These are phyloP conservation scores for Cygnus buccinator DNA, from an alignment of 2,113 vertebrate species.

Conservation along the genomic window DNA sequence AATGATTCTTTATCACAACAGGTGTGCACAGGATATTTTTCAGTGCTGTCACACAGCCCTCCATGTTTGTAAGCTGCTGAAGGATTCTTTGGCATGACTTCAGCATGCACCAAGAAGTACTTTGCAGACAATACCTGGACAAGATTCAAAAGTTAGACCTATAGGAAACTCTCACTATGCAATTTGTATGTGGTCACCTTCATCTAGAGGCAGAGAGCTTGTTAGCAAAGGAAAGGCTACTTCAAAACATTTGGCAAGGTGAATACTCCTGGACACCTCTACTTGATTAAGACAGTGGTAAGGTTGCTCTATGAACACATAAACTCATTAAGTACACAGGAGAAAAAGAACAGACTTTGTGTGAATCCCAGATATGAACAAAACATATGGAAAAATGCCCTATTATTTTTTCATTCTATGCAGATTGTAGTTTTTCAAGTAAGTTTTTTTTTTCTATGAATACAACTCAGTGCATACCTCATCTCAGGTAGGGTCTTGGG, in stretches of 20 bases:
- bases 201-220: not conserved
- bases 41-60: not conserved
- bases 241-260: not conserved
- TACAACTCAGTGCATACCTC: rapidly evolving
- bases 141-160: not conserved
- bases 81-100: not conserved
- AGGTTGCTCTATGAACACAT: not conserved
- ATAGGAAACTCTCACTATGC: not conserved
- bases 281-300: not conserved
- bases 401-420: not conserved
- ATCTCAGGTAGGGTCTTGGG: not conserved
- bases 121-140: not conserved
- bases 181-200: not conserved
- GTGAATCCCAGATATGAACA: not conserved
- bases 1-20: not conserved
- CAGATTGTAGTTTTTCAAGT: not conserved
- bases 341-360: not conserved
- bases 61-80: not conserved
- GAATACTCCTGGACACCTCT: not conserved
- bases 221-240: rapidly evolving
- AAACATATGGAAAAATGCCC: not conserved
- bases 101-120: rapidly evolving
- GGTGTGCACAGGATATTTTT: not conserved
- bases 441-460: not conserved
- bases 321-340: not conserved